Evolutionary conservation across 2,888 invertebrate genomes (phyloP).

Genomic region (Cryptocephalus primarius): DNA sequence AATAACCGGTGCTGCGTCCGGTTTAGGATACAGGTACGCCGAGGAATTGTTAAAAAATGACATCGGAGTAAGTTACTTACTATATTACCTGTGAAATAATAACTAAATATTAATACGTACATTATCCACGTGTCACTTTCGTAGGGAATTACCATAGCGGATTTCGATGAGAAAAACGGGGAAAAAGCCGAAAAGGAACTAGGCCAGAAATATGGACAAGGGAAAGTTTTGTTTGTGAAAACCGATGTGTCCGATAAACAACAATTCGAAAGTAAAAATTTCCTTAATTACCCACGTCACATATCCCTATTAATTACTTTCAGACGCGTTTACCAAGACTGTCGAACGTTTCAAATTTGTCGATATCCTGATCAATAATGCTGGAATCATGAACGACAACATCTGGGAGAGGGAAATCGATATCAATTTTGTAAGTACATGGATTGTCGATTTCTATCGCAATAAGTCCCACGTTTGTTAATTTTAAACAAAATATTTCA

Average conservation of each 20-base stretch:
- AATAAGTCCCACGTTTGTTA: too few species aligned
- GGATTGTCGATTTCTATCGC: too few species aligned
- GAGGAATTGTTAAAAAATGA: constrained; percentile 8
- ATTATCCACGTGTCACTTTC: too few species aligned
- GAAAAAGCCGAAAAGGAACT: neutral
- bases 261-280: constrained; percentile 1
- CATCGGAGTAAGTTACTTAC: constrained; percentile 5
- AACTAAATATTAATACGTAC: too few species aligned
- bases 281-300: neutral
- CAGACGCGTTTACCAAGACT: constrained; percentile 15
- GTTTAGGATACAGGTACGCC: constrained; percentile 6
- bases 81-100: too few species aligned
- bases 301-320: constrained; percentile 4
- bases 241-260: neutral
- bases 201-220: neutral
- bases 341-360: constrained; percentile 10
- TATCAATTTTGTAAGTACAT: constrained; percentile 12
- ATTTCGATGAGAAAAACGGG: neutral
- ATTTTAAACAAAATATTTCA: too few species aligned
- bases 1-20: constrained; percentile 10
- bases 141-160: neutral
- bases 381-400: constrained; percentile 12
- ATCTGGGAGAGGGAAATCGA: constrained; percentile 11
- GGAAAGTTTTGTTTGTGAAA: neutral
- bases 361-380: constrained; percentile 14